Conservation (phyloP, 2,113 vertebrate genomes). For the Coptodon rendalli region DNA sequence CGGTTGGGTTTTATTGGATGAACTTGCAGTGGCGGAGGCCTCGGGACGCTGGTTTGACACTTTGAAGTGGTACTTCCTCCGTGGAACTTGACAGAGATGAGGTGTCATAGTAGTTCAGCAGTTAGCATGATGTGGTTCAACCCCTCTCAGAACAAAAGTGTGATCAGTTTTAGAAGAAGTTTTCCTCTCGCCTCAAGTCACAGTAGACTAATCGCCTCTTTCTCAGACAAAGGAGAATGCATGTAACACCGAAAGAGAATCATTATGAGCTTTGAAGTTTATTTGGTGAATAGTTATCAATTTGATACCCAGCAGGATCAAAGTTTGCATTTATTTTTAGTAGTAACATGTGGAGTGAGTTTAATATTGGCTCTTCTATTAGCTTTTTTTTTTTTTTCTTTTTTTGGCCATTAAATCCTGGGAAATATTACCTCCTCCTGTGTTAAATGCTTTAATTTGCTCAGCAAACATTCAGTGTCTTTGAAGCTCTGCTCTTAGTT, state of each 20-base stretch:
- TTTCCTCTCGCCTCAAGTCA: neutral
- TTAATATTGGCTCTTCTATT: neutral
- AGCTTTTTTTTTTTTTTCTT: neutral
- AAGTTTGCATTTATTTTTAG: neutral
- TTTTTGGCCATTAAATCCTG: neutral
- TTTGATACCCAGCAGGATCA: neutral
- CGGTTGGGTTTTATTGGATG: neutral
- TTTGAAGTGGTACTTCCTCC: neutral
- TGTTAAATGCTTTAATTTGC: neutral
- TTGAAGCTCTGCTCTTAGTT: neutral
- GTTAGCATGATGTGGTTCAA: neutral
- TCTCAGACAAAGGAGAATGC: neutral
- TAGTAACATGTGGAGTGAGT: neutral
- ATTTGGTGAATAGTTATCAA: neutral
- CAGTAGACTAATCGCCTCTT: neutral
- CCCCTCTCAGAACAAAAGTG: neutral
- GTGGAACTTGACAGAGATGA: neutral
- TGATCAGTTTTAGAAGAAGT: neutral
- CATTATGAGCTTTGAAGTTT: neutral
- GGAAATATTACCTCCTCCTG: neutral
- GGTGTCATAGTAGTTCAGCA: neutral
- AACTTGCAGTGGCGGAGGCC: neutral
- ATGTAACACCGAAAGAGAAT: neutral
- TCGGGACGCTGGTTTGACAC: neutral
- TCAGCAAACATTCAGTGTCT: neutral